Percentiles rank a stretch among this genome's conserved stretches.
Evolutionary conservation across 2,888 invertebrate species (phyloP).

Genomic region (Cactoblastis cactorum): DNA sequence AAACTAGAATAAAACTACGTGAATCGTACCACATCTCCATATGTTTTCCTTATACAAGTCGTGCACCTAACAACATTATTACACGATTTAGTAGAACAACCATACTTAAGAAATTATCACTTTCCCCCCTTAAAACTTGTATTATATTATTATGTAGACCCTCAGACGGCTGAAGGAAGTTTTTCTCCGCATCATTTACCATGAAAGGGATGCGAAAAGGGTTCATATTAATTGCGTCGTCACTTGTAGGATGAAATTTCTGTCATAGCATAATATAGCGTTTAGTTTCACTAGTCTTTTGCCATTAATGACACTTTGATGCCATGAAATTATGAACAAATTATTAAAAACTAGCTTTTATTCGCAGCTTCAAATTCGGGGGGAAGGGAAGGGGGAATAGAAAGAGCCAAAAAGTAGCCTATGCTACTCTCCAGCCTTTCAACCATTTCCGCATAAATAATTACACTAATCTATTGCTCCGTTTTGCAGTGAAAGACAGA

Average conservation of each 20-base stretch:
- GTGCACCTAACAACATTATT: not conserved
- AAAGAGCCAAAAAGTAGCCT: too few species aligned
- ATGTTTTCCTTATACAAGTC: not conserved
- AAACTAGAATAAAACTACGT: too few species aligned
- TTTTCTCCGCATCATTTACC: constrained; percentile 55
- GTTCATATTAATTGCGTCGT: constrained; percentile 58
- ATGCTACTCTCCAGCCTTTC: too few species aligned
- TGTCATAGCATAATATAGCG: not conserved
- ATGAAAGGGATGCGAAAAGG: constrained; percentile 50
- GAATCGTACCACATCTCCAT: too few species aligned
- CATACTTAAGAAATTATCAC: constrained; percentile 5
- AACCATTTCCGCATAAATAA: too few species aligned
- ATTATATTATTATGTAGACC: constrained; percentile 7
- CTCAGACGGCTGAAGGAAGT: constrained; percentile 35
- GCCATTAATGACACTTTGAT: too few species aligned
- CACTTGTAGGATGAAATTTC: constrained; percentile 37
- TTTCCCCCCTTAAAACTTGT: not conserved
- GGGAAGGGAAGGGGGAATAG: too few species aligned
- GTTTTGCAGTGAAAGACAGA: too few species aligned
- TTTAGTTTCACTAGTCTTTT: not conserved
- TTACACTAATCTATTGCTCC: too few species aligned
- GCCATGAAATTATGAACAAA: too few species aligned
- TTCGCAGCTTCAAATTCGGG: too few species aligned
- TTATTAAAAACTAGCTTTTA: too few species aligned
- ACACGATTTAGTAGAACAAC: not conserved